Evolutionary conservation across 2,797 vertebrate genomes (phyloP), one percentile per base, ranked within the genome.

Genomic region (Picus viridis): DNA sequence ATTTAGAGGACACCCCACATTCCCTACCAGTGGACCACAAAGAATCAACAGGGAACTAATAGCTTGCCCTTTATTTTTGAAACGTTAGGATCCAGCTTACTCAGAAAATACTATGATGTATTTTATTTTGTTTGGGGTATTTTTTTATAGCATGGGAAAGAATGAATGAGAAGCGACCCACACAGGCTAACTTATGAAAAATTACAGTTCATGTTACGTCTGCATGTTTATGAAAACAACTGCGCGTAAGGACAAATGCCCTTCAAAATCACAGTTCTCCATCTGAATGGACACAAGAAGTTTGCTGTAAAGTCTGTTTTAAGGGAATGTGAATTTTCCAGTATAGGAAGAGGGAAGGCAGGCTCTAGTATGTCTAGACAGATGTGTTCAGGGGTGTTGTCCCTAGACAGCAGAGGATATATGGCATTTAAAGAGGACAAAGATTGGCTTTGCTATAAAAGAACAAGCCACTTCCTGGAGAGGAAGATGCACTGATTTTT

Each of bases 361-460:
- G 79, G 34, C 61, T 91, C 70, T 89, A 76, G 61, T 17, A 58
- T 23, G 93, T 94, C 92, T 93, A 94, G 92, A 92, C 89, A 82
- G 85, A 89, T 71, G 61, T 51, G 58, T 69, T 73, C 72, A 89
- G 65, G 81, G 85, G 41, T 92, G 90, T 29, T 93, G 92, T 90
- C 96, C 92, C 87, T 94, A 91, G 93, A 94, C 76, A 96, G 86
- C 90, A 93, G 69, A 96, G 94, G 83, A 97, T 96, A 94, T 90
- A 96, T 26, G 68, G 90, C 74, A 76, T 95, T 90, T 93, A 86
- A 92, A 86, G 39, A 73, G 59, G 92, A 94, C 90, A 95, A 95
- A 95, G 82, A 91, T 92, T 96, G 92, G 93, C 93, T 86, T 96
- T 93, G 85, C 89, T 94, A 93, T 96, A 95, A 95, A 96, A 95